These are phyloP conservation scores for Agrypnia vestita DNA, from an alignment of 1,140 invertebrate species.

Conservation along the genomic window DNA sequence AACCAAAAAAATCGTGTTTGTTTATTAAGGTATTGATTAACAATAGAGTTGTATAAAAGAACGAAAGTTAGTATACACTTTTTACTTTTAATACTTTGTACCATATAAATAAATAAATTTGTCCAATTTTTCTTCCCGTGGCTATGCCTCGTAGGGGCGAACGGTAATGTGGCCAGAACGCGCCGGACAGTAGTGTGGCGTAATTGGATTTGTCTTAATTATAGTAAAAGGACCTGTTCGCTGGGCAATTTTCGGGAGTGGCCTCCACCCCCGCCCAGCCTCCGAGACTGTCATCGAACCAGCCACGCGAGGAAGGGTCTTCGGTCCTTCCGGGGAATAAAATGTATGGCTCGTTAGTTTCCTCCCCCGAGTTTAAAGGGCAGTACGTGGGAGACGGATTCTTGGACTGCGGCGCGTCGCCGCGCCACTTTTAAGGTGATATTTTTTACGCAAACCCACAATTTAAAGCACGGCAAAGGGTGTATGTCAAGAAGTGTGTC, in stretches of 20 bases:
- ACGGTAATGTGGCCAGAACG: conserved; percentile 39
- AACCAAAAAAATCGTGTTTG: no score
- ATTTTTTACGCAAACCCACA: no score
- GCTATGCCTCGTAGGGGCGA: no score
- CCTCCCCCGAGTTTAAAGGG: conserved; percentile 16
- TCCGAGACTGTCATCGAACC: conserved; percentile 17
- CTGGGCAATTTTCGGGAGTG: conserved; percentile 5
- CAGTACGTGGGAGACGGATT: conserved; percentile 5
- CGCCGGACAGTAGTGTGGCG: conserved; percentile 39
- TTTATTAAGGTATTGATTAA: no score
- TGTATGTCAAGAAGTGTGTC: no score
- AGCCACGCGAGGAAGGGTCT: neutral
- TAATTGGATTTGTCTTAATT: conserved; percentile 54
- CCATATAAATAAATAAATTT: no score
- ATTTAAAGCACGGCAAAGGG: no score
- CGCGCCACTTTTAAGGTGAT: no score
- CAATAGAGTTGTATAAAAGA: no score
- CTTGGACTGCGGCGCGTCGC: neutral
- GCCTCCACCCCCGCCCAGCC: neutral
- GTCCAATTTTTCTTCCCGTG: no score
- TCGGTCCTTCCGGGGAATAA: neutral
- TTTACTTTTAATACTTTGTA: no score
- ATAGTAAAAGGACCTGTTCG: conserved; percentile 46
- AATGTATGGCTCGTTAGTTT: conserved; percentile 25
- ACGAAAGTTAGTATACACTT: no score